A percentile compares a stretch with the other conserved stretches of the same genome.
phyloP scores from a whole-genome alignment of 1,140 invertebrate species.

The Popillia japonica region DNA sequence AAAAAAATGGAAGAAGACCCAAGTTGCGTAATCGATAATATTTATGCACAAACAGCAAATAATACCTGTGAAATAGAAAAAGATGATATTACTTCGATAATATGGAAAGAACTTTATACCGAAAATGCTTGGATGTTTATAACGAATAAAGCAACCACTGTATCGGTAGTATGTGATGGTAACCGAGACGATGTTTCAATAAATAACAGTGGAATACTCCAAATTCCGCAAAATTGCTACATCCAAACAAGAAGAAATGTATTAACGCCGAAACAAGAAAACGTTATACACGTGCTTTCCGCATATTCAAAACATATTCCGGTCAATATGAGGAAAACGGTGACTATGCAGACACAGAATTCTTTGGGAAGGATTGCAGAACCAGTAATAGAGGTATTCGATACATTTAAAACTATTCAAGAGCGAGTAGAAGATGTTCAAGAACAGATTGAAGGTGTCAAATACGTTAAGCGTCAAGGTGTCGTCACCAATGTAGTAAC shows the following conservation, averaged over 20 bases:
- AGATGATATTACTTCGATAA: not conserved
- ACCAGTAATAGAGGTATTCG: no score
- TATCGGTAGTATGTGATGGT: not conserved
- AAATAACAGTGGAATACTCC: not conserved
- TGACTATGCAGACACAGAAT: not conserved
- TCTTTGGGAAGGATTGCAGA: no score
- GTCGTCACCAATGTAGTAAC: no score
- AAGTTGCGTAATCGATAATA: not conserved
- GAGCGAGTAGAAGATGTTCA: no score
- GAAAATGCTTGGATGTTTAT: not conserved
- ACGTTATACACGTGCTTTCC: not conserved
- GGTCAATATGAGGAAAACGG: not conserved
- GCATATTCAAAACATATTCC: not conserved
- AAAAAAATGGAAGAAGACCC: not conserved
- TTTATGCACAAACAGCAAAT: not conserved
- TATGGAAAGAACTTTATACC: not conserved
- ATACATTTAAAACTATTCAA: no score
- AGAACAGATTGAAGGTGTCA: no score
- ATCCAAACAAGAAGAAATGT: not conserved
- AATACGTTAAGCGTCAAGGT: no score
- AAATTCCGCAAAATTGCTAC: not conserved
- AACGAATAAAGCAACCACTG: not conserved
- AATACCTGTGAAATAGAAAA: not conserved
- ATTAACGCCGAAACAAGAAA: not conserved
- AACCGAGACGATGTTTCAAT: not conserved